Percentiles rank a stretch among this genome's conserved stretches.
Conservation (phyloP, 2,113 vertebrate genomes). For the Tragelaphus scriptus region DNA sequence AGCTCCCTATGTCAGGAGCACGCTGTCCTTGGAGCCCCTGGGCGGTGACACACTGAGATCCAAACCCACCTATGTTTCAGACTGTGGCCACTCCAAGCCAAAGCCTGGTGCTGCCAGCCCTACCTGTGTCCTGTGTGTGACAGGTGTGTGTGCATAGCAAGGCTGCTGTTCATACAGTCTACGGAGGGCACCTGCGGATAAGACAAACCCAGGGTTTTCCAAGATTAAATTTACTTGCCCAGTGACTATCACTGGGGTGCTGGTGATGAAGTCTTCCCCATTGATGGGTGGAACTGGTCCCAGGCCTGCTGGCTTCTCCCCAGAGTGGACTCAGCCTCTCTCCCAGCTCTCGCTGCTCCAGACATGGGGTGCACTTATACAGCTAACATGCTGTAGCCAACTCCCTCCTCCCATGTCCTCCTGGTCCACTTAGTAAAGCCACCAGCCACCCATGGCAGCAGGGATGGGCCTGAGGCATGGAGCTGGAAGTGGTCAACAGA, state of each 20-base stretch:
- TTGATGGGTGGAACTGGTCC: neutral
- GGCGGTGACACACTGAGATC: neutral
- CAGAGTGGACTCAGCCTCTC: neutral
- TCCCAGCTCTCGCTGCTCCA: neutral
- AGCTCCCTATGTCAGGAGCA: neutral
- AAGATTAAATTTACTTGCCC: neutral
- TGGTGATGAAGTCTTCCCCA: neutral
- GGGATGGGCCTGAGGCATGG: neutral
- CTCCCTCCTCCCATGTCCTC: neutral
- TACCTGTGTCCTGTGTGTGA: neutral
- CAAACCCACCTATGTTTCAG: neutral
- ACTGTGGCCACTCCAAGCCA: neutral
- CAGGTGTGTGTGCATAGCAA: accelerated
- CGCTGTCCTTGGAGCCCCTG: neutral
- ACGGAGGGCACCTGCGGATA: neutral
- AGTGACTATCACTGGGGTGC: neutral
- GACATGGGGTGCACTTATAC: too few species aligned
- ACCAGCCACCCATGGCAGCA: neutral
- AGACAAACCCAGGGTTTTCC: neutral
- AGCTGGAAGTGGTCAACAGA: neutral
- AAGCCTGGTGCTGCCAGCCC: neutral
- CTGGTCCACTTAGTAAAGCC: neutral
- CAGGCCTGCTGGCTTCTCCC: neutral
- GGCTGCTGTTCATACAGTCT: neutral
- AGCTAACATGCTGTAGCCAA: neutral